phyloP scores from a whole-genome alignment of 1,140 invertebrate genomes.

The Yoshiicerus persimilis region DNA sequence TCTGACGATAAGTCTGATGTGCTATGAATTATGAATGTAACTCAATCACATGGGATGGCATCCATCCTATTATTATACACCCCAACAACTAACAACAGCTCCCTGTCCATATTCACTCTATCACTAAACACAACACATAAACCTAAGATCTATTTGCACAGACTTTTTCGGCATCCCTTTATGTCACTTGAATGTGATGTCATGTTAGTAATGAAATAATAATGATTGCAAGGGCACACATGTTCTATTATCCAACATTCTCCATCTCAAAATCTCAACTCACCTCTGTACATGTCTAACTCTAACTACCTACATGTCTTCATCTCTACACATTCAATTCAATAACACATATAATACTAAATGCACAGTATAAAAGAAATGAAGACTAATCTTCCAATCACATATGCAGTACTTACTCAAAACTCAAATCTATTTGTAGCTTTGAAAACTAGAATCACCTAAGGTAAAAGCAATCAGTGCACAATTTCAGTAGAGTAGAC shows the following conservation, averaged over 20 bases:
- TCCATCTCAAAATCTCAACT: background rate
- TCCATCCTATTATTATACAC: no score
- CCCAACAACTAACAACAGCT: no score
- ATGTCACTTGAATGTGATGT: background rate
- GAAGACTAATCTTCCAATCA: background rate
- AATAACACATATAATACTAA: background rate
- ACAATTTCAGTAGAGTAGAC: background rate
- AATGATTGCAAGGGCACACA: background rate
- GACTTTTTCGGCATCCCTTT: background rate
- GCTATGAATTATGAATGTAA: no score
- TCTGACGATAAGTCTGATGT: background rate
- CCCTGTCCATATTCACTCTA: background rate
- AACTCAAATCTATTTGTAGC: background rate
- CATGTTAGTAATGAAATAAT: background rate
- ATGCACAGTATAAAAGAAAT: background rate
- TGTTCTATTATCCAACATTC: background rate
- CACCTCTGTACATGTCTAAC: background rate
- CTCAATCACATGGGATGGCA: background rate
- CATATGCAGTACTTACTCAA: background rate
- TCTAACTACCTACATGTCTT: no score
- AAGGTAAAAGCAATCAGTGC: background rate
- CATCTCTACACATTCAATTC: background rate
- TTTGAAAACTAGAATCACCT: background rate
- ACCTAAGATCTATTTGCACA: background rate
- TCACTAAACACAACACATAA: background rate